Base-by-base conservation (phyloP, 2,888 invertebrate genomes). In the Agrilus cyanescens region DNA sequence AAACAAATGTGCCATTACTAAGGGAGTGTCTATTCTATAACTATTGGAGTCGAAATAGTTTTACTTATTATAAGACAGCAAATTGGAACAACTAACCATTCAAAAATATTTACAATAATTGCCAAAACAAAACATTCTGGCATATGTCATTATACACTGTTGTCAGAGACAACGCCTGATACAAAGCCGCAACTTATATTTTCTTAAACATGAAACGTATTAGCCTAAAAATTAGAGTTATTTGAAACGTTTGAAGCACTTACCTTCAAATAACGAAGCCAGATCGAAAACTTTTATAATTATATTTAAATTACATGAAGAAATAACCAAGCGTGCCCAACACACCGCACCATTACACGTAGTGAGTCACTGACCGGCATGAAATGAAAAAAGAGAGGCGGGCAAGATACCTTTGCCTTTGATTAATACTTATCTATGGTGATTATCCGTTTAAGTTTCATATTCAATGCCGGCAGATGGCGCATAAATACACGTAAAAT, bases 321-420 rank as follows among this genome's bases (percentile, higher is more conserved):
- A 52, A 55, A 53, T 51, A 52, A 47, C 50, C 48, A 45, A 49
- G 50, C 51, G 51, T 50, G 49, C 45, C 46, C 35, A 45, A 45
- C 46, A 40, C 38, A 41, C 37, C 53, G 57, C 57, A 57, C 57
- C 62, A 62, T 62, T 62, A 64, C 66, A 66, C 65, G 65, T 64
- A 63, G 61, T 67, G 65, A 65, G 66, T 67, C 66, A 67, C 65
- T 66, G 66, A 66, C 66, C 64, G 66, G 63, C 61, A 50, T 55
- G 56, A 53, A 51, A 52, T 54, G 52, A 55, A 25, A 13, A 33
- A 45, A 43, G 49, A 54, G 51, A 54, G 55, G 55, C 55, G 53
- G 48, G 53, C 50, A 44, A 50, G 41, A 45, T 46, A 45, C 41
- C 45, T 47, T 36, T 34, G 14, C 15, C 13, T 34, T 34, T 34